Evolutionary conservation across 2,888 invertebrate genomes (phyloP).

Genomic region (Halictus ligatus): DNA sequence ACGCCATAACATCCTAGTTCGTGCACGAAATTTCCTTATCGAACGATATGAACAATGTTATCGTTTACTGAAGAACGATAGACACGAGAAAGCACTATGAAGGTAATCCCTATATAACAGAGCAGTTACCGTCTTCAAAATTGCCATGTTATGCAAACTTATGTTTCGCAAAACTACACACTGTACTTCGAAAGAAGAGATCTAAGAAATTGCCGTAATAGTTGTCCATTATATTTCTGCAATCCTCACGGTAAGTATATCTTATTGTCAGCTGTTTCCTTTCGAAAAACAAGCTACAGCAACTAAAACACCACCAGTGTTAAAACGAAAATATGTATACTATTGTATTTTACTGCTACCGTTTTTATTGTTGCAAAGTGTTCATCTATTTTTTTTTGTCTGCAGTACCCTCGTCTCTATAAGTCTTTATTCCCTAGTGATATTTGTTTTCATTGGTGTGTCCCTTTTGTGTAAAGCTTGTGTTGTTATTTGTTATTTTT

Average conservation of each 20-base stretch:
- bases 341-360: background rate
- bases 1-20: background rate
- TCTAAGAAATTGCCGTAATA: background rate
- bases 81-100: conserved; percentile 2
- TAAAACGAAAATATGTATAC: background rate
- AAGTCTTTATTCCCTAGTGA: background rate
- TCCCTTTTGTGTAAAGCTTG: background rate
- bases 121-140: background rate
- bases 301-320: background rate
- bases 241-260: background rate
- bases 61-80: conserved; percentile 6
- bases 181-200: background rate
- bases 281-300: background rate
- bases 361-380: background rate
- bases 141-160: background rate
- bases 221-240: background rate
- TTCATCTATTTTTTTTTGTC: background rate
- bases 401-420: background rate
- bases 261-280: background rate
- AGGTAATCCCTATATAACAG: background rate
- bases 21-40: conserved; percentile 19
- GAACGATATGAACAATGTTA: conserved; percentile 7
- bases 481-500: background rate
- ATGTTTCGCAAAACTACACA: background rate
- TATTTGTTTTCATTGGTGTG: no score